Evolutionary conservation across 1,140 invertebrate genomes (phyloP).

Genomic region (Chironomus striatipennis): DNA sequence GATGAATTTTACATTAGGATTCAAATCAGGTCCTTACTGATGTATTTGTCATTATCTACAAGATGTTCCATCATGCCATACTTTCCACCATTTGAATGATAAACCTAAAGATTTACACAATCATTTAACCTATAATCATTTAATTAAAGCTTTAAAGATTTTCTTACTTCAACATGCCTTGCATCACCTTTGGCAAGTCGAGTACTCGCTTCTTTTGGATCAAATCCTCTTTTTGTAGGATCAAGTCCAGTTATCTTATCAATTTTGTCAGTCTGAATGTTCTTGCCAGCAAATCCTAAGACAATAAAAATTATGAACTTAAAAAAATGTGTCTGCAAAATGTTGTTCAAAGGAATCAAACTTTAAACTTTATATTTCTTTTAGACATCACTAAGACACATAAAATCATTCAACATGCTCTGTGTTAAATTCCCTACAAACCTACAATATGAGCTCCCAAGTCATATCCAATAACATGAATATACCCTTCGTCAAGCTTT

Average conservation of each 20-base stretch:
- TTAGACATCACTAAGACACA: too few relatives aligned
- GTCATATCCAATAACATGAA: conserved; percentile 6
- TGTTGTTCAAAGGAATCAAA: too few relatives aligned
- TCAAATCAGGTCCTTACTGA: background rate
- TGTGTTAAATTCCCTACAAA: background rate
- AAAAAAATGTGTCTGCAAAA: too few relatives aligned
- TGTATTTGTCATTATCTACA: background rate
- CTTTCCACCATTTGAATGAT: conserved; percentile 15
- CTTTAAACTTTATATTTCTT: too few relatives aligned
- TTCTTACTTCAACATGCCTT: background rate
- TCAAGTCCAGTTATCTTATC: background rate
- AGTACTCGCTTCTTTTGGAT: background rate
- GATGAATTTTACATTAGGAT: too few relatives aligned
- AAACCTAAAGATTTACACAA: too few relatives aligned
- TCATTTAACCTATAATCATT: too few relatives aligned
- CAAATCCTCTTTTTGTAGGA: background rate
- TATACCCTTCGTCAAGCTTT: background rate
- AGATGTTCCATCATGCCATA: background rate
- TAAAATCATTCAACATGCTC: background rate
- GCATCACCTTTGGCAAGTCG: background rate
- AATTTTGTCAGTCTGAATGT: background rate
- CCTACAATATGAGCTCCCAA: background rate
- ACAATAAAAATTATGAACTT: too few relatives aligned
- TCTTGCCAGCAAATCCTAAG: background rate
- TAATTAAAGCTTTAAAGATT: background rate